phyloP scores from a whole-genome alignment of 2,888 invertebrate genomes.

The Melinaea menophilus region DNA sequence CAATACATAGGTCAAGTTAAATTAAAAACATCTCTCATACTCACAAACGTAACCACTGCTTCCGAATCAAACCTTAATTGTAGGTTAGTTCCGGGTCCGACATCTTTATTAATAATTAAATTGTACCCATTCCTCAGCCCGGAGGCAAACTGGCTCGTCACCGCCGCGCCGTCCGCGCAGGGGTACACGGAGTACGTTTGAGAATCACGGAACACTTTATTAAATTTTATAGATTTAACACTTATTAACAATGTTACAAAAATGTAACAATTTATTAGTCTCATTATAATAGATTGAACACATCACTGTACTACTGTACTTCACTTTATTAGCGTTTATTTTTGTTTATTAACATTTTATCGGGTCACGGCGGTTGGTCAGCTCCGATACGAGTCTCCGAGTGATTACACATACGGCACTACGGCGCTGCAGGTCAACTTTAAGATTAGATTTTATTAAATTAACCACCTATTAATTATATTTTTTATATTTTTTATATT shows the following conservation, averaged over 20 bases:
- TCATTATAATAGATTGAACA: slow-evolving; percentile 10
- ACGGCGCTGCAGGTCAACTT: too few species aligned
- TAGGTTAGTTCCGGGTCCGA: slow-evolving; percentile 14
- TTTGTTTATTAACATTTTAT: slow-evolving; percentile 5
- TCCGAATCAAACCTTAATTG: slow-evolving; percentile 20
- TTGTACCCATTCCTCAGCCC: slow-evolving; percentile 22
- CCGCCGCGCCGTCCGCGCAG: slow-evolving; percentile 9
- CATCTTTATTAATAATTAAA: slow-evolving; percentile 16
- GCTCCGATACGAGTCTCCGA: too few species aligned
- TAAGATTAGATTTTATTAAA: too few species aligned
- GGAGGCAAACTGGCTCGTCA: slow-evolving; percentile 12
- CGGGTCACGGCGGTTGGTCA: background rate
- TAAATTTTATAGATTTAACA: slow-evolving; percentile 22
- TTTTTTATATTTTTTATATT: too few species aligned
- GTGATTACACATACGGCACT: background rate
- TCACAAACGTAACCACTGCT: slow-evolving; percentile 19
- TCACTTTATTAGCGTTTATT: background rate
- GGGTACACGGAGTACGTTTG: slow-evolving; percentile 7
- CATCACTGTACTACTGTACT: background rate
- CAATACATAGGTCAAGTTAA: background rate
- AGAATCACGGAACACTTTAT: slow-evolving; percentile 8
- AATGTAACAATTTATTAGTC: background rate
- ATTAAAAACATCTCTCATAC: background rate
- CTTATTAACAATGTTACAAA: slow-evolving; percentile 12
- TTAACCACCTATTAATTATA: too few species aligned